Conservation (phyloP, 92 coral and sea anemone genomes). For the Nematostella vectensis region DNA sequence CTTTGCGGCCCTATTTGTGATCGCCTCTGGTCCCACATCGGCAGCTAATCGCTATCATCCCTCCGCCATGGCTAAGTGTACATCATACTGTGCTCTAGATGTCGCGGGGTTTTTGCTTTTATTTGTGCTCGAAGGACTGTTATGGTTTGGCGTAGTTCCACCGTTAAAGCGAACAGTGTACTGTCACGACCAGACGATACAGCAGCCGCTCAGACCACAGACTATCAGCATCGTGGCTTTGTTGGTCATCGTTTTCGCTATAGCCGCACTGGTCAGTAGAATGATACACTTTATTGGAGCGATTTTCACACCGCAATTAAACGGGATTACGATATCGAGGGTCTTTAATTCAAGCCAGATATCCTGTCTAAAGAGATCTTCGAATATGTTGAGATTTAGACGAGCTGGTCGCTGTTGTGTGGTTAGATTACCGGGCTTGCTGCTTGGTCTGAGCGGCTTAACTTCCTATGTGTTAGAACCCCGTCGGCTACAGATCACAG, state of each 20-base stretch:
- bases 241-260: conserved; percentile 13
- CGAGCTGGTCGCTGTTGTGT: too few species aligned
- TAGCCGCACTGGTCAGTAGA: neutral
- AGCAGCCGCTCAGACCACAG: conserved; percentile 45
- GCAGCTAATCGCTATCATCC: too few species aligned
- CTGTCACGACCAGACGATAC: conserved; percentile 62
- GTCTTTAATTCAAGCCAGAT: too few species aligned
- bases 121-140: neutral
- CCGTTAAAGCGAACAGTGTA: conserved; percentile 67
- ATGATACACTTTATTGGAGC: neutral
- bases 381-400: too few species aligned
- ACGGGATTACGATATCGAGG: too few species aligned
- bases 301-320: neutral
- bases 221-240: conserved; percentile 43
- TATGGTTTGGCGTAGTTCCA: neutral
- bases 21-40: too few species aligned
- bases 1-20: too few species aligned
- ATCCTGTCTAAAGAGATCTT: too few species aligned
- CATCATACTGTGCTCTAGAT: neutral
- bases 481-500: too few species aligned
- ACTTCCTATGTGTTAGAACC: too few species aligned
- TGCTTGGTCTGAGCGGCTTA: too few species aligned
- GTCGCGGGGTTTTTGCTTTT: neutral
- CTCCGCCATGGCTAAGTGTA: neutral
- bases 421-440: too few species aligned